A percentile compares a stretch with the other conserved stretches of the same genome.
Evolutionary conservation across 2,888 invertebrate genomes (phyloP).

Genomic region (Lasioglossum oenotherae): DNA sequence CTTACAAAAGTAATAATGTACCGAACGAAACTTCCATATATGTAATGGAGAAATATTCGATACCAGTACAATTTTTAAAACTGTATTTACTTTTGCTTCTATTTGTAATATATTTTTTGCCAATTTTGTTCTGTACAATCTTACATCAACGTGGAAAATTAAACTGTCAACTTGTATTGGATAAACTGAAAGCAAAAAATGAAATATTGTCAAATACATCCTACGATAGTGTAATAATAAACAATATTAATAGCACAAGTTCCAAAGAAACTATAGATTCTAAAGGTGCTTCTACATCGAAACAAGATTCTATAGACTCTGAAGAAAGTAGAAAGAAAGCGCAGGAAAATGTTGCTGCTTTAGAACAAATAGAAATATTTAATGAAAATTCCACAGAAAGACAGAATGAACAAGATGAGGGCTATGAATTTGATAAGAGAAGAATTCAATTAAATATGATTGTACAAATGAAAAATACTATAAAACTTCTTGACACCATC

Average conservation of each 20-base stretch:
- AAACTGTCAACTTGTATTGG: constrained; percentile 46
- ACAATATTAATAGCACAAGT: neutral
- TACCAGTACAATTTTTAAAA: constrained; percentile 76
- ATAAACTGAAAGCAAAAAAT: constrained; percentile 35
- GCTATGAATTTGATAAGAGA: neutral
- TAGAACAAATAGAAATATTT: neutral
- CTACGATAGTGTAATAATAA: neutral
- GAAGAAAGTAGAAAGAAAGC: neutral
- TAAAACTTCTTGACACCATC: constrained; percentile 60
- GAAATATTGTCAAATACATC: neutral
- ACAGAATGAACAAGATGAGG: neutral
- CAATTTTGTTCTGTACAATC: constrained; percentile 71
- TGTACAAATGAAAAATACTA: constrained; percentile 51
- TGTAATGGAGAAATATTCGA: constrained; percentile 70
- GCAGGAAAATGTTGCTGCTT: neutral
- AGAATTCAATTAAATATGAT: constrained; percentile 44
- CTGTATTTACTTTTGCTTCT: constrained; percentile 75
- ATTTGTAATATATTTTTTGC: constrained; percentile 76
- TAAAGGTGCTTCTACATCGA: neutral
- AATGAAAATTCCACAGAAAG: neutral
- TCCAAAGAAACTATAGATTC: neutral
- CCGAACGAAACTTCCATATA: constrained; percentile 32
- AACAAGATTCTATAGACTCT: neutral
- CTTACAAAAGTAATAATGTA: constrained; percentile 22
- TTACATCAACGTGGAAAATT: constrained; percentile 56